These are phyloP conservation scores for Formica selysi DNA, from an alignment of 1,140 invertebrate genomes.

Conservation along the genomic window DNA sequence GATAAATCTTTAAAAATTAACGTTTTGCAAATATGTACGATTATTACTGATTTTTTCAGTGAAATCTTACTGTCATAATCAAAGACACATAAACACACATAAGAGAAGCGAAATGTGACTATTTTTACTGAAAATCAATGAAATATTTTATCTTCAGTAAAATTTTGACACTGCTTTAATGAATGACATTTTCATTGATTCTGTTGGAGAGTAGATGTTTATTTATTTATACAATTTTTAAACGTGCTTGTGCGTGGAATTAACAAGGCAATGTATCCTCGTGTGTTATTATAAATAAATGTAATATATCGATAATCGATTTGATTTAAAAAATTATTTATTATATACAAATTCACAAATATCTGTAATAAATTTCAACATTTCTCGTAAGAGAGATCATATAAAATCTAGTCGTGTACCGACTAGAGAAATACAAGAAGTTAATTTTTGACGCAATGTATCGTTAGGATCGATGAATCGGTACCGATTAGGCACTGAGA, in stretches of 20 bases:
- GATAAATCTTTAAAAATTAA: too few species aligned
- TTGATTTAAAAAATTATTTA: background rate
- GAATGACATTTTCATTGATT: too few species aligned
- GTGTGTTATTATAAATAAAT: background rate
- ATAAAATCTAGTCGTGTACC: background rate
- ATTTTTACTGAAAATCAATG: too few species aligned
- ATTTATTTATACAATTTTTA: background rate
- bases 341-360: background rate
- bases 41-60: too few species aligned
- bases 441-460: background rate
- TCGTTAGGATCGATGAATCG: background rate
- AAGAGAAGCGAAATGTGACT: too few species aligned
- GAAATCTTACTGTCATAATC: too few species aligned
- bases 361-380: too few species aligned
- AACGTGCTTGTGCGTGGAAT: background rate
- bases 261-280: background rate
- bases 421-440: background rate
- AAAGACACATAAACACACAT: too few species aligned
- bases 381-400: background rate
- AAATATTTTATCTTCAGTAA: too few species aligned
- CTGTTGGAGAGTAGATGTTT: background rate
- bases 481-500: background rate
- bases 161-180: too few species aligned
- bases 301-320: constrained; percentile 3
- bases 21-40: too few species aligned